Evolutionary conservation across 2,888 invertebrate species (phyloP).

Genomic region (Scaeva pyrastri): DNA sequence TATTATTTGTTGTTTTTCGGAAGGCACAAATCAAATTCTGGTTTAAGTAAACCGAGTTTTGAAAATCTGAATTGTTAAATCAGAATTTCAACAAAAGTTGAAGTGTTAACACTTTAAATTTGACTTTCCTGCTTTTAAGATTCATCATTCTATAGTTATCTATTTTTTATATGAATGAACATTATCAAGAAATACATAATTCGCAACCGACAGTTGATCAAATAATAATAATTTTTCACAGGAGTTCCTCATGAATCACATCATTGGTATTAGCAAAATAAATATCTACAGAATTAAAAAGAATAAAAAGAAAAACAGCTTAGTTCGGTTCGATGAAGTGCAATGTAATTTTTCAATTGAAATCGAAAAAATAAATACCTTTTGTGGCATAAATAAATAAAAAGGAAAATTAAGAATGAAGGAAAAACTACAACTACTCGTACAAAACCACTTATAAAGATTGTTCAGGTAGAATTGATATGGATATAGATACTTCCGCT

Average conservation of each 20-base stretch:
- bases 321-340: slow-evolving; percentile 58
- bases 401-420: slow-evolving; percentile 39
- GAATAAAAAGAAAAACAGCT: slow-evolving; percentile 29
- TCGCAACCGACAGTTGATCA: slow-evolving; percentile 11
- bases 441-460: slow-evolving; percentile 23
- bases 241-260: slow-evolving; percentile 19
- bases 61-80: too few relatives aligned
- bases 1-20: too few relatives aligned
- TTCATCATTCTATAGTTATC: too few relatives aligned
- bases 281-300: too few relatives aligned
- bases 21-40: too few relatives aligned
- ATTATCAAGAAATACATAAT: neutral
- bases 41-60: too few relatives aligned
- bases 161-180: neutral
- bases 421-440: too few relatives aligned
- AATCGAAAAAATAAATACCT: slow-evolving; percentile 45
- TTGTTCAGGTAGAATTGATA: slow-evolving; percentile 71
- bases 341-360: slow-evolving; percentile 55
- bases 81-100: too few relatives aligned
- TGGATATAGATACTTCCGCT: slow-evolving; percentile 68
- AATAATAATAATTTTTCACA: slow-evolving; percentile 18
- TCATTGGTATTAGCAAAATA: neutral
- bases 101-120: too few relatives aligned
- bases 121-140: too few relatives aligned
- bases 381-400: slow-evolving; percentile 17